phyloP scores from a whole-genome alignment of 2,888 invertebrate species.

The Abrostola triplasia region DNA sequence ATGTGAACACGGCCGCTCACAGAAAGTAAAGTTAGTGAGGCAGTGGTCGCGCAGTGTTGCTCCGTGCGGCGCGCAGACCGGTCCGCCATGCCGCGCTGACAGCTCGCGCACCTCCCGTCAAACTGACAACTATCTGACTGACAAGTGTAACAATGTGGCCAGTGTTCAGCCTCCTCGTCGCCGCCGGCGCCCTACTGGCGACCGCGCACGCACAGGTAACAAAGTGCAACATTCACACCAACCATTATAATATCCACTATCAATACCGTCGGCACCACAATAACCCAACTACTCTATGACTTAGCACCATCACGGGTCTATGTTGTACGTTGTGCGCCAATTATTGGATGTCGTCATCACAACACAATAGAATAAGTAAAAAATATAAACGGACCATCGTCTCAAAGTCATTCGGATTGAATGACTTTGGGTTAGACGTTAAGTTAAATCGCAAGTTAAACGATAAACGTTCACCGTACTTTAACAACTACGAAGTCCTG shows the following conservation, averaged over 20 bases:
- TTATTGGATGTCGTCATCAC: conserved; percentile 43
- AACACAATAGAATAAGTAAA: conserved; percentile 31
- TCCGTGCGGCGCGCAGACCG: conserved; percentile 77
- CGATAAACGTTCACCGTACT: conserved; percentile 5
- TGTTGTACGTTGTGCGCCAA: conserved; percentile 33
- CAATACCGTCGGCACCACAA: conserved; percentile 34
- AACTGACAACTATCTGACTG: conserved; percentile 65
- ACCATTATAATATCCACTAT: conserved; percentile 41
- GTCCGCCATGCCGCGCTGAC: conserved; percentile 80
- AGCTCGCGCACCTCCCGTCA: conserved; percentile 61
- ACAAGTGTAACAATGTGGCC: conserved; percentile 75
- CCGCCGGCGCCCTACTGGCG: conserved; percentile 72
- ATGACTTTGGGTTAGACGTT: conserved; percentile 3
- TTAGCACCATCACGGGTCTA: conserved; percentile 26
- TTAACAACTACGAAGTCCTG: conserved; percentile 9
- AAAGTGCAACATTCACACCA: conserved; percentile 30
- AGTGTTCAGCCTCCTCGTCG: conserved; percentile 67
- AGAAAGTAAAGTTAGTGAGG: conserved; percentile 84
- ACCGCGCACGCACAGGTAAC: conserved; percentile 76
- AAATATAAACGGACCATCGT: conserved; percentile 31
- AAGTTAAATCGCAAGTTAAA: conserved; percentile 4
- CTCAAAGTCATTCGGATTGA: conserved; percentile 17
- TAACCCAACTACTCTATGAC: conserved; percentile 12
- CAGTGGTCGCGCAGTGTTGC: conserved; percentile 76
- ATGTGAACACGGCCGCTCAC: conserved; percentile 78